Evolutionary conservation across 2,113 vertebrate species (phyloP).

Genomic region (Cathartes aura): DNA sequence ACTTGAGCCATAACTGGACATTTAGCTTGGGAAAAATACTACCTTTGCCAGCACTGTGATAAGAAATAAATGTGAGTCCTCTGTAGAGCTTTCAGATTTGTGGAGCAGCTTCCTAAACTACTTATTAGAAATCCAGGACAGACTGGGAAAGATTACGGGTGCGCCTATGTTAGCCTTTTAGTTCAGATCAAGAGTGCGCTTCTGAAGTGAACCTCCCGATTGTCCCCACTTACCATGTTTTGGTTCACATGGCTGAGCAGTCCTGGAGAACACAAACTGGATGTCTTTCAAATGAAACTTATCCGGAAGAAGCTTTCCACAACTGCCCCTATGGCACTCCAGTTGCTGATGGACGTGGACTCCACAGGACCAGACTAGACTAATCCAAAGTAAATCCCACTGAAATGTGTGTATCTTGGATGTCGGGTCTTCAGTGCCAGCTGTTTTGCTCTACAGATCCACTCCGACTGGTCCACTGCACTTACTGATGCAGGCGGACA

Average conservation of each 20-base stretch:
- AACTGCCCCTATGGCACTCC: accelerated
- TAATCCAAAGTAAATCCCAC: not conserved
- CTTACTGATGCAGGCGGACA: not conserved
- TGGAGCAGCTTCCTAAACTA: not conserved
- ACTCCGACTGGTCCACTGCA: not conserved
- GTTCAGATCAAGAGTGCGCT: not conserved
- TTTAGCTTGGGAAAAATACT: not conserved
- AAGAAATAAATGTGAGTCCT: not conserved
- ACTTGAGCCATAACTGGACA: not conserved
- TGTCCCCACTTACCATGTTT: not conserved
- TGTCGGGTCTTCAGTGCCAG: not conserved
- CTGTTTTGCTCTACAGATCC: not conserved
- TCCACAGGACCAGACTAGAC: not conserved
- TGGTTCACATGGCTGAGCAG: not conserved
- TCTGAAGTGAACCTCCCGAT: not conserved
- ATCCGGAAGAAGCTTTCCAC: not conserved
- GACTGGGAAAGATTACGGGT: not conserved
- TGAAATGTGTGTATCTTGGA: not conserved
- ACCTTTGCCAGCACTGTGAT: not conserved
- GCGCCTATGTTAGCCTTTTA: not conserved
- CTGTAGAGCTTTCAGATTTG: not conserved
- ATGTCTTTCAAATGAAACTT: not conserved
- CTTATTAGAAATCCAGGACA: not conserved
- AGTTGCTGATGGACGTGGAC: accelerated
- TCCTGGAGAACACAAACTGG: not conserved